Conservation (phyloP, 2,888 invertebrate genomes). For the Eretmocerus hayati region DNA sequence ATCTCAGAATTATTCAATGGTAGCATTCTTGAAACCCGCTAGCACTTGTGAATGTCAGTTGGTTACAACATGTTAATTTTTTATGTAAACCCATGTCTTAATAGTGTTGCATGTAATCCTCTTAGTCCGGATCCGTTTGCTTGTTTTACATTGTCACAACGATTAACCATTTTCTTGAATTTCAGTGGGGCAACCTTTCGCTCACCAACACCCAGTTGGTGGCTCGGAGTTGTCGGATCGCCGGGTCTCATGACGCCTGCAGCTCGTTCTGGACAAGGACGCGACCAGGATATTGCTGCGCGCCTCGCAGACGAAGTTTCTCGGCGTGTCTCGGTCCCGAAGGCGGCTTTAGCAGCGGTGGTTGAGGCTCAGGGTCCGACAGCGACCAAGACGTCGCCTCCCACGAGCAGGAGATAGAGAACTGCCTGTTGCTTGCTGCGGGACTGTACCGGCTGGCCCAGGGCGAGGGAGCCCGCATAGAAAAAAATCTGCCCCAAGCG, state of each 20-base stretch:
- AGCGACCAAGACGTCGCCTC: conserved; percentile 43
- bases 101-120: too few species aligned
- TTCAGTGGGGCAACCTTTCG: conserved; percentile 61
- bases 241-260: conserved; percentile 73
- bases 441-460: conserved; percentile 80
- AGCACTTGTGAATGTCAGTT: too few species aligned
- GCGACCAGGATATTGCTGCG: conserved; percentile 77
- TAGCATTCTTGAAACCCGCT: too few species aligned
- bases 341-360: conserved; percentile 50
- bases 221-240: conserved; percentile 63
- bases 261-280: conserved; percentile 64
- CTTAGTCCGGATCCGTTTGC: too few species aligned
- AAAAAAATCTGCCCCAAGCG: conserved; percentile 74
- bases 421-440: conserved; percentile 74
- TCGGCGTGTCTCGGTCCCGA: conserved; percentile 61
- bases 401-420: conserved; percentile 76
- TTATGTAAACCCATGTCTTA: too few species aligned
- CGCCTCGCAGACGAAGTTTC: conserved; percentile 77
- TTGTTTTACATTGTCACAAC: too few species aligned
- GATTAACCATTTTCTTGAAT: too few species aligned
- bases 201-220: conserved; percentile 52
- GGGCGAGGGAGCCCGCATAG: conserved; percentile 75
- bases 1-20: too few species aligned
- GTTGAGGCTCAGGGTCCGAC: conserved; percentile 26
- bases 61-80: too few species aligned